A percentile compares a stretch with the other conserved stretches of the same genome.
These are phyloP conservation scores for Hyles euphorbiae DNA, from an alignment of 1,140 invertebrate species.

Conservation along the genomic window DNA sequence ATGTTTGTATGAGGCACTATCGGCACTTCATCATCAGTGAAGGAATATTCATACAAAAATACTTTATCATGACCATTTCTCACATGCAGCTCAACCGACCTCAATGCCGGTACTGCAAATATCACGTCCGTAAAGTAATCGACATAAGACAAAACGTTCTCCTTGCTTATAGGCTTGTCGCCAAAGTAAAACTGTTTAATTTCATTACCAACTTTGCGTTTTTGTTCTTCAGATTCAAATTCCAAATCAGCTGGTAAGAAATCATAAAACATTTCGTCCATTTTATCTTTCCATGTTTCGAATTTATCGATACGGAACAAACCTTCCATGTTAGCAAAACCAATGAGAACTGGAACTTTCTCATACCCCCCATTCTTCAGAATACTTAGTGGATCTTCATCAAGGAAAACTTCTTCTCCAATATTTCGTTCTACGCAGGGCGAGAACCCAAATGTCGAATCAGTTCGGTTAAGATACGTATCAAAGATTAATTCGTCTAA, in stretches of 20 bases:
- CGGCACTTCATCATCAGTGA: slow-evolving; percentile 21
- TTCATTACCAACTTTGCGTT: slow-evolving; percentile 6
- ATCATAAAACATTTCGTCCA: slow-evolving; percentile 29
- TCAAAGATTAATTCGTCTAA: background rate
- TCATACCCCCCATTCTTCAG: slow-evolving; percentile 22
- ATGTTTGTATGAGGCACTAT: slow-evolving; percentile 20
- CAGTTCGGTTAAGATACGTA: background rate
- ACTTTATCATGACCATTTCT: slow-evolving; percentile 30
- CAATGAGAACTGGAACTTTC: slow-evolving; percentile 23
- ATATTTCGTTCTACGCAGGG: slow-evolving; percentile 27
- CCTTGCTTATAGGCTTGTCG: slow-evolving; percentile 14
- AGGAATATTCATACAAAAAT: slow-evolving; percentile 43
- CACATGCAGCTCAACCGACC: slow-evolving; percentile 27
- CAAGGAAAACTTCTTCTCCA: slow-evolving; percentile 22
- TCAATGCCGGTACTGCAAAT: slow-evolving; percentile 28
- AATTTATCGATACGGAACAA: slow-evolving; percentile 14
- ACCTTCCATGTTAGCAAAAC: slow-evolving; percentile 33
- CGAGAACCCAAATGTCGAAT: slow-evolving; percentile 21
- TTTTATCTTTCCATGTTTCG: slow-evolving; percentile 21
- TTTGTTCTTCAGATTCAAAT: slow-evolving; percentile 20
- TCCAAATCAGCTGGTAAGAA: slow-evolving; percentile 27
- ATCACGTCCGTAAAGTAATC: slow-evolving; percentile 34
- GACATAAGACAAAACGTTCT: slow-evolving; percentile 28
- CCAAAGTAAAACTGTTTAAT: slow-evolving; percentile 42
- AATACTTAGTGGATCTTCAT: slow-evolving; percentile 21